Conservation (phyloP, 2,888 invertebrate genomes). For the Rhamnusium bicolor region DNA sequence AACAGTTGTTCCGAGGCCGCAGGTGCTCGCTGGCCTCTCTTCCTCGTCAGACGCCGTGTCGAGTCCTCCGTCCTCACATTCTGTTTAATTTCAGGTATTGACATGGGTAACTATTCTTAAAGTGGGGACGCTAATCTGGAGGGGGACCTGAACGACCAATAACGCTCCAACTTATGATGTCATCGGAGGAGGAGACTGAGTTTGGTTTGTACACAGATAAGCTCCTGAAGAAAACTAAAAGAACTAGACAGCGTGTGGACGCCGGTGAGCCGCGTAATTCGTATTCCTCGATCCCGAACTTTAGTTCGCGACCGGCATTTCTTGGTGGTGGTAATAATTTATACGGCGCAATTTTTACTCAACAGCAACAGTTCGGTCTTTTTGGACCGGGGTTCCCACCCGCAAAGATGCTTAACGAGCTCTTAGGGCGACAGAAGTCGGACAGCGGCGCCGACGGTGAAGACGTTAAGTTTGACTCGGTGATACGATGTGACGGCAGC, state of each 20-base stretch:
- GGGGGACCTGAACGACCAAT: constrained; percentile 82
- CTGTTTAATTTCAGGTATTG: constrained; percentile 68
- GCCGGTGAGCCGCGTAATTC: constrained; percentile 96
- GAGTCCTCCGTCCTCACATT: constrained; percentile 30
- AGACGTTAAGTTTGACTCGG: constrained; percentile 69
- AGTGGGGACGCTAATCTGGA: constrained; percentile 72
- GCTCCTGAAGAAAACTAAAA: constrained; percentile 93
- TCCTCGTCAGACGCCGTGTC: constrained; percentile 55
- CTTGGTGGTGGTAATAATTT: constrained; percentile 81
- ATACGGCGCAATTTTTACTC: constrained; percentile 89
- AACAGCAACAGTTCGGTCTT: constrained; percentile 86
- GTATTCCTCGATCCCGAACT: constrained; percentile 87
- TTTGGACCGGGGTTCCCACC: constrained; percentile 90
- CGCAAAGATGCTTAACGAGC: constrained; percentile 93
- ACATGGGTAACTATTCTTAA: constrained; percentile 73
- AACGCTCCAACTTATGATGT: constrained; percentile 93
- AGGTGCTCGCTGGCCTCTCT: constrained; percentile 57
- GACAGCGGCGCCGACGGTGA: constrained; percentile 71
- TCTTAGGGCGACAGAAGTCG: constrained; percentile 82
- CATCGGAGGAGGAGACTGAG: constrained; percentile 96
- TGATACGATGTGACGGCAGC: constrained; percentile 74
- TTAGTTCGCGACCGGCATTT: constrained; percentile 85
- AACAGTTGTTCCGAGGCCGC: constrained; percentile 47
- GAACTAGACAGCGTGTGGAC: constrained; percentile 96
- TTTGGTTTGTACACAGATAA: constrained; percentile 95